phyloP scores from a whole-genome alignment of 2,888 invertebrate species.

The Heliconius aoede region DNA sequence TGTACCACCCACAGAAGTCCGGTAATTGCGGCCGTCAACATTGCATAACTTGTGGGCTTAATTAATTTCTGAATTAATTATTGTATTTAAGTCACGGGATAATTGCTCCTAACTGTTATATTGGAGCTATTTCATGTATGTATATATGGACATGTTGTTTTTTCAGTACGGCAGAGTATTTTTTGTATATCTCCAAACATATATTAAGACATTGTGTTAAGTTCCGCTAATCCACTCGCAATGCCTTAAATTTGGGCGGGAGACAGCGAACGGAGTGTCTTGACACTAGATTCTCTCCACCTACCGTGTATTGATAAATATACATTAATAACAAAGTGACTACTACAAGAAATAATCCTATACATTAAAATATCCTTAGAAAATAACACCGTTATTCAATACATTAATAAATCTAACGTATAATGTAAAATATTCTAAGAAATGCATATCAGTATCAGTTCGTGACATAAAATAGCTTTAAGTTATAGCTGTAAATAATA shows the following conservation, averaged over 20 bases:
- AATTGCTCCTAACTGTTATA: background rate
- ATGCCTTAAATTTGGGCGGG: background rate
- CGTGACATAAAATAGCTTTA: slow-evolving; percentile 47
- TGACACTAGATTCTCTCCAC: background rate
- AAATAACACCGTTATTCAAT: slow-evolving; percentile 13
- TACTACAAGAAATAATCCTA: background rate
- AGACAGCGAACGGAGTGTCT: background rate
- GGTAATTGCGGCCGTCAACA: slow-evolving; percentile 26
- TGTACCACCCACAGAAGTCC: slow-evolving; percentile 33
- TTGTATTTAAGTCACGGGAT: slow-evolving; percentile 12
- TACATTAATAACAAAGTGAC: background rate
- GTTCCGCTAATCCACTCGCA: background rate
- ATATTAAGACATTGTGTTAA: background rate
- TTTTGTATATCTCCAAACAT: background rate
- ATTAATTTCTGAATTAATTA: slow-evolving; percentile 36
- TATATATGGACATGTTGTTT: background rate
- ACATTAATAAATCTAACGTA: background rate
- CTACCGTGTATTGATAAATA: no score
- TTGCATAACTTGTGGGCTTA: slow-evolving; percentile 32
- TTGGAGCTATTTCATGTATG: background rate
- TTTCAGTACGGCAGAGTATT: no score
- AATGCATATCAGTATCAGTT: slow-evolving; percentile 39
- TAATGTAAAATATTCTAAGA: slow-evolving; percentile 34
- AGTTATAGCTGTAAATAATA: slow-evolving; percentile 50
- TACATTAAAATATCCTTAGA: slow-evolving; percentile 8